Evolutionary conservation across 1,140 invertebrate genomes (phyloP).

Genomic region (Orius laevigatus): DNA sequence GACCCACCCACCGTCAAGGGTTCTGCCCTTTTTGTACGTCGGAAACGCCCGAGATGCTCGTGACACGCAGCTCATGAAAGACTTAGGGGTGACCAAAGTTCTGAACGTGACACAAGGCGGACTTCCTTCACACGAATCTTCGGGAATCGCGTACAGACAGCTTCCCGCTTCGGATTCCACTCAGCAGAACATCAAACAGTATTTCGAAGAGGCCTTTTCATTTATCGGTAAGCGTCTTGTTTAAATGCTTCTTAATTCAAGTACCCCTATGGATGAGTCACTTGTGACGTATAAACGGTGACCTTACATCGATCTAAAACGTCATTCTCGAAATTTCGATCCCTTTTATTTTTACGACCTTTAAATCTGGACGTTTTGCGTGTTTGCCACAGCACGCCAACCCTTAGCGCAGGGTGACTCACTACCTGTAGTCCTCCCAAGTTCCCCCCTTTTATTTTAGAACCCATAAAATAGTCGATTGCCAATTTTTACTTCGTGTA

Average conservation of each 20-base stretch:
- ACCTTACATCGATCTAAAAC: too few species aligned
- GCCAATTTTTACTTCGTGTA: too few species aligned
- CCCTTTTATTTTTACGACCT: too few species aligned
- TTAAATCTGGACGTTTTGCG: too few species aligned
- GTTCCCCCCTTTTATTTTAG: too few species aligned
- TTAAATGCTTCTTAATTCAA: conserved; percentile 9
- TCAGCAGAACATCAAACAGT: conserved; percentile 80
- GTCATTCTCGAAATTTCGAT: too few species aligned
- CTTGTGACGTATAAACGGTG: not conserved
- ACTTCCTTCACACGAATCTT: not conserved
- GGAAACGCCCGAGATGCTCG: conserved; percentile 73
- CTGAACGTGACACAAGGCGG: conserved; percentile 52
- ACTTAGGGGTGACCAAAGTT: conserved; percentile 52
- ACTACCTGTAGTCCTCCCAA: too few species aligned
- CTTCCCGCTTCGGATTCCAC: conserved; percentile 71
- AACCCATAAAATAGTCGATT: too few species aligned
- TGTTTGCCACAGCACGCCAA: too few species aligned
- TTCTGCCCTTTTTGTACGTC: conserved; percentile 74
- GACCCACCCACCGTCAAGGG: conserved; percentile 56
- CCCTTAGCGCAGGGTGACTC: too few species aligned
- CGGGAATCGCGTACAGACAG: conserved; percentile 59
- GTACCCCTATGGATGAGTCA: too few species aligned
- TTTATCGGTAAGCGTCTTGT: conserved; percentile 87
- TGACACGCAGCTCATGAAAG: conserved; percentile 47
- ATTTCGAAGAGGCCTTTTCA: conserved; percentile 78